Conservation (phyloP, 2,888 invertebrate species). For the Lamellibrachia columna region DNA sequence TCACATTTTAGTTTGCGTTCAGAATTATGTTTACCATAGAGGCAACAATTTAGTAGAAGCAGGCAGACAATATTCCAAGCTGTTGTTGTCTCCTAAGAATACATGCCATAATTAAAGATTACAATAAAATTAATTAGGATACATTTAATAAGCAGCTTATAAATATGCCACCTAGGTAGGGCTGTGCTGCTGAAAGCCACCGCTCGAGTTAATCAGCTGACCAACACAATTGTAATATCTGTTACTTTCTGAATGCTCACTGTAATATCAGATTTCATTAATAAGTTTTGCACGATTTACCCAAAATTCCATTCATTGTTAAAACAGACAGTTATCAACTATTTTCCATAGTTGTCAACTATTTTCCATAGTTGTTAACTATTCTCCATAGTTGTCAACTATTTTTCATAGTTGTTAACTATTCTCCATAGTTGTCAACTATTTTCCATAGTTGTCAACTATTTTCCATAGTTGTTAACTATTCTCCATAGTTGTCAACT, state of each 20-base stretch:
- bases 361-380: not conserved
- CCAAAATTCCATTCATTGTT: too few species aligned
- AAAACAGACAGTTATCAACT: too few species aligned
- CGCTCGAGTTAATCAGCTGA: not conserved
- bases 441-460: not conserved
- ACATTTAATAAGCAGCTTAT: constrained; percentile 23
- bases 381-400: too few species aligned
- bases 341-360: not conserved
- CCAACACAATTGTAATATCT: not conserved
- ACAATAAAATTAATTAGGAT: not conserved
- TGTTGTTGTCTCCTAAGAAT: not conserved
- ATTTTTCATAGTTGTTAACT: too few species aligned
- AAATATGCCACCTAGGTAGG: not conserved
- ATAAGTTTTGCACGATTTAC: constrained; percentile 13
- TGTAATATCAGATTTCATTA: constrained; percentile 18
- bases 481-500: too few species aligned
- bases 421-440: too few species aligned
- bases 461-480: too few species aligned
- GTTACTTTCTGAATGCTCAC: constrained; percentile 13
- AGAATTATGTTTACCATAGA: not conserved
- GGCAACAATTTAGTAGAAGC: not conserved
- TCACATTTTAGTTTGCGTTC: constrained; percentile 23
- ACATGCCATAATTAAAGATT: not conserved
- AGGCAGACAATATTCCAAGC: constrained; percentile 10
- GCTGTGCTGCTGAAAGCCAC: not conserved